A percentile compares a stretch with the other conserved stretches of the same genome.
Conservation (phyloP, 2,113 vertebrate genomes). For the Syngnathus scovelli region DNA sequence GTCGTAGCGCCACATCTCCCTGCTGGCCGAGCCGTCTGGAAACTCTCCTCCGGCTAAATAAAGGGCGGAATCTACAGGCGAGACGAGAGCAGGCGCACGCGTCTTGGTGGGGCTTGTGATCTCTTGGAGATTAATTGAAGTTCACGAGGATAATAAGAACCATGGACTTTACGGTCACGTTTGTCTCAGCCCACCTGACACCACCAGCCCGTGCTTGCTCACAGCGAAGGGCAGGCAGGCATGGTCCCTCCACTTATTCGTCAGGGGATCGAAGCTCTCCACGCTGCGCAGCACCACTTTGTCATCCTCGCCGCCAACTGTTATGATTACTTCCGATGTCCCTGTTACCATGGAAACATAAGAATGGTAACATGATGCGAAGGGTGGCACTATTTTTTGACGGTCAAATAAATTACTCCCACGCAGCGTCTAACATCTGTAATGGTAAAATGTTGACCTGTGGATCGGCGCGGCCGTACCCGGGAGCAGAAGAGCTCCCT, state of each 20-base stretch:
- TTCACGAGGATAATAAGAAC: background rate
- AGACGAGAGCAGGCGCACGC: background rate
- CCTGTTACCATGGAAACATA: conserved; percentile 57
- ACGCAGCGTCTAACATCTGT: background rate
- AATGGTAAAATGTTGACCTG: conserved; percentile 46
- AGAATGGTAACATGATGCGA: background rate
- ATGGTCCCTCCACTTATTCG: conserved; percentile 73
- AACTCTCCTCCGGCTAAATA: conserved; percentile 77
- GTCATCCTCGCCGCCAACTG: conserved; percentile 77
- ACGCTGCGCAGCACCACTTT: conserved; percentile 78
- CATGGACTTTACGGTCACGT: too few relatives aligned
- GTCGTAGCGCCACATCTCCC: conserved; percentile 80
- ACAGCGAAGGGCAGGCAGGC: conserved; percentile 77
- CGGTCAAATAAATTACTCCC: background rate
- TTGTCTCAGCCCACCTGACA: conserved; percentile 63
- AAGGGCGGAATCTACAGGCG: conserved; percentile 65
- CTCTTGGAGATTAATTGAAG: background rate
- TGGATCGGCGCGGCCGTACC: conserved; percentile 69
- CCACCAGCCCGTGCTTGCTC: conserved; percentile 77
- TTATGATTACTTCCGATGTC: conserved; percentile 73
- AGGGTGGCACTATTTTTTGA: background rate
- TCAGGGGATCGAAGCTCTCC: conserved; percentile 73
- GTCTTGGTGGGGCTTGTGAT: background rate
- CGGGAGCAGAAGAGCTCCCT: conserved; percentile 71
- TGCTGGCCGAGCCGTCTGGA: conserved; percentile 75